These are phyloP conservation scores for Meloidogyne floridensis DNA, from an alignment of 1,140 invertebrate genomes.

Conservation along the genomic window DNA sequence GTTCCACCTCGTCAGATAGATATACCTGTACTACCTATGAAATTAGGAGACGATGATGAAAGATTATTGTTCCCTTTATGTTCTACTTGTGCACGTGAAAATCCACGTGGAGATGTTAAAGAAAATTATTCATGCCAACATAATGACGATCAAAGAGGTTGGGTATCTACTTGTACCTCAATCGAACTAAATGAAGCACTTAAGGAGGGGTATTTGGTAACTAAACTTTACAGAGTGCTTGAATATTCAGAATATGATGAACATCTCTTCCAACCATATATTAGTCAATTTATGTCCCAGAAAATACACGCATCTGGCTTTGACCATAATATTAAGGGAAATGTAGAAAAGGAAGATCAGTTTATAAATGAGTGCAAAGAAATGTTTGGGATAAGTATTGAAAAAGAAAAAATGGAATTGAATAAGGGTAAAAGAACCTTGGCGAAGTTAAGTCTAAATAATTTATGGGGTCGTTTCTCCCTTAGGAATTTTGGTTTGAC, in stretches of 20 bases:
- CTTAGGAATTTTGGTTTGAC: constrained; percentile 2
- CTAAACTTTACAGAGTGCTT: not conserved
- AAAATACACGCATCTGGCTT: constrained; percentile 15
- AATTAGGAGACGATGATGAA: not conserved
- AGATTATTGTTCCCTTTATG: constrained; percentile 4
- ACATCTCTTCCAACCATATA: constrained; percentile 4
- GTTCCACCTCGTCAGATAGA: constrained; percentile 10
- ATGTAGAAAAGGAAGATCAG: not conserved
- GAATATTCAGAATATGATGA: not conserved
- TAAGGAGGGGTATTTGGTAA: no score
- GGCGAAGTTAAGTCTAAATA: constrained; percentile 16
- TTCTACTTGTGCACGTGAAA: not conserved
- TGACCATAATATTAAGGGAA: not conserved
- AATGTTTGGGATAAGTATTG: constrained; percentile 11
- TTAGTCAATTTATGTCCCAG: not conserved
- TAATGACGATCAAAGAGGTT: not conserved
- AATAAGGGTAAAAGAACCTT: constrained; percentile 18
- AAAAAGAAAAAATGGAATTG: not conserved
- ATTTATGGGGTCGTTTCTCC: constrained; percentile 16
- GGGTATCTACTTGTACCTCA: no score
- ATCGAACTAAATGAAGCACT: no score
- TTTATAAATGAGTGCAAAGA: constrained; percentile 14
- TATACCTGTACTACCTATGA: constrained; percentile 16
- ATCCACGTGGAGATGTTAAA: not conserved
- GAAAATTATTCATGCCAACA: constrained; percentile 11